Evolutionary conservation across 2,888 invertebrate species (phyloP), one percentile per base, ranked within the genome.

Genomic region (Deilephila elpenor): DNA sequence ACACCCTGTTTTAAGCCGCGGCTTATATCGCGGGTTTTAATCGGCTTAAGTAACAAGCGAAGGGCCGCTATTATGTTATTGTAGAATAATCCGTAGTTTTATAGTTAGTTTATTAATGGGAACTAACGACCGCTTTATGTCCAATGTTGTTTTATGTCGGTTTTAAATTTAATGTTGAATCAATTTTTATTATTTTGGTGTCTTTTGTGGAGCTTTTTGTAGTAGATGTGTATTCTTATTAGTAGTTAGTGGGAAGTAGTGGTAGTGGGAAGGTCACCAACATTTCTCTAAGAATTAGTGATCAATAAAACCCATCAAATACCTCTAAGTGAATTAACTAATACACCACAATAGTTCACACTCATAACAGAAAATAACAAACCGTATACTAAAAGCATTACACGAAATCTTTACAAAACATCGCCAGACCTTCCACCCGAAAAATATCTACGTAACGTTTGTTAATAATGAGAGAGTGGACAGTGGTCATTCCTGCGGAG

Each of bases 381-480:
- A 14, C n/a, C 20, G 17, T 5, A 61, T 29, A 71, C 72, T 72
- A 72, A 72, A 72, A 53, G 53, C 72, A 72, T 56, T 20, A 53
- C 51, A 59, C 20, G 56, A 72, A 72, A 64, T 72, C 64, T 34
- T 62, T 64, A 64, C 34, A 62, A 34, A 72, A 72, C 53, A 72
- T 72, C 29, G 56, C 61, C 44, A 60, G 62, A 37, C 75, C 70
- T 75, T 75, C 76, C 78, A 79, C 78, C 78, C 78, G 78, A 79
- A 79, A 79, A 79, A 80, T 79, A 64, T 44, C 72, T 71, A 70
- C 61, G 79, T 84, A 84, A 80, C 83, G 78, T 81, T 80, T 84
- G 81, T 83, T 85, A 84, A 85, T 88, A 88, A 88, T 86, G 81
- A 79, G 79, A 76, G 77, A 79, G 80, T 79, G 85, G 88, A 85